phyloP scores from a whole-genome alignment of 2,888 invertebrate species.

The Camptogramma bilineatum region DNA sequence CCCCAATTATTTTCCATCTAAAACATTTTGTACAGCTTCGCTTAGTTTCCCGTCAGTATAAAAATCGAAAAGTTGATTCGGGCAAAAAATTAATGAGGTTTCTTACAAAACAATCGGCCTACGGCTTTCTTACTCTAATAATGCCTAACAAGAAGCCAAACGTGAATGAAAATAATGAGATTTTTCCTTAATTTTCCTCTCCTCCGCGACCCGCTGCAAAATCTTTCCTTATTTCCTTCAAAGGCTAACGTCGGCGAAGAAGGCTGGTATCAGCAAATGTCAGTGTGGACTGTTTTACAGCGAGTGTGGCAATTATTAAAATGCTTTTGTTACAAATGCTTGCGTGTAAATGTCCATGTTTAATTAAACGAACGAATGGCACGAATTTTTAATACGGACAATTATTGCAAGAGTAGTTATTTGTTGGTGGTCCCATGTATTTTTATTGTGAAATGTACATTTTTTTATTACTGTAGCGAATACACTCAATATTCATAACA shows the following conservation, averaged over 20 bases:
- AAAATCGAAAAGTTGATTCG: constrained; percentile 30
- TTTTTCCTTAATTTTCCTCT: constrained; percentile 52
- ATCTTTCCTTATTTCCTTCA: constrained; percentile 46
- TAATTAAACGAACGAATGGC: constrained; percentile 25
- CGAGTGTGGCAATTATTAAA: constrained; percentile 41
- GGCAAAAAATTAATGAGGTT: constrained; percentile 44
- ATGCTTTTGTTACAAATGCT: constrained; percentile 34
- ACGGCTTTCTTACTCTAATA: constrained; percentile 51
- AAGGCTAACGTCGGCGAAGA: constrained; percentile 39
- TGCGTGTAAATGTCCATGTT: constrained; percentile 32
- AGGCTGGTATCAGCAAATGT: constrained; percentile 41
- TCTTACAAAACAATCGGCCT: constrained; percentile 50
- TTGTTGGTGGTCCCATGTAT: neutral
- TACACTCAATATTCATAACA: neutral
- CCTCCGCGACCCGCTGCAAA: constrained; percentile 46
- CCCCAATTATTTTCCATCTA: constrained; percentile 18
- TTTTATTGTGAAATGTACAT: neutral
- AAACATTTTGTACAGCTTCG: constrained; percentile 27
- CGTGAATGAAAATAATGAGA: constrained; percentile 54
- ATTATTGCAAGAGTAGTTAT: constrained; percentile 13
- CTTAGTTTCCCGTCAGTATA: constrained; percentile 29
- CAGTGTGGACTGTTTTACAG: constrained; percentile 41
- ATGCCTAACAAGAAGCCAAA: constrained; percentile 53
- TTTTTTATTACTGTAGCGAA: neutral
- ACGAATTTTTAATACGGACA: constrained; percentile 27